Base-by-base conservation (phyloP, 2,888 invertebrate genomes). In the Eudasyphora cyanicolor region DNA sequence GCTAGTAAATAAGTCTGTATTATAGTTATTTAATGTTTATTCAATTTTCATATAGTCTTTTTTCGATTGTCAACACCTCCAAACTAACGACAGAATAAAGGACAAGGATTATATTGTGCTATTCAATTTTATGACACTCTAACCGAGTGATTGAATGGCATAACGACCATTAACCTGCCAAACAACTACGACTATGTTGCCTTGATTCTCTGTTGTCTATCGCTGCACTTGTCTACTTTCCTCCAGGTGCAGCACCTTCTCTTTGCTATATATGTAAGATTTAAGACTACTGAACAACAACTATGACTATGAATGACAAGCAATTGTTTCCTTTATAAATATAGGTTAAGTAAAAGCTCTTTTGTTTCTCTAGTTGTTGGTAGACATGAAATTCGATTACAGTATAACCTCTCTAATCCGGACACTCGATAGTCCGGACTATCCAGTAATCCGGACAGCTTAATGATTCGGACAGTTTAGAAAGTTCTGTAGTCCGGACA, bases 1-100 rank as follows among this genome's bases (percentile, higher is more conserved):
- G n/a, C n/a, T n/a, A n/a, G n/a, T n/a, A n/a, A n/a, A n/a, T 45
- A 12, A 45, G 12, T 45, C n/a, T 24, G 3, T 24, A 57, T 57
- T 57, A 27, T 57, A 57, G 57, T 57, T 27, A 57, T 57, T 57
- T 24, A 51, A 57, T 57, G 57, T 57, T 57, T 57, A 57, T 57
- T 27, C n/a, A 57, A 57, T 57, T 57, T 57, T 24, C 57, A 57
- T 24, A 27, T 57, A n/a, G n/a, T n/a, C n/a, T n/a, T n/a, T n/a
- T 14, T 19, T 6, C 14, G 57, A n/a, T 57, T 57, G 57, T 57
- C 57, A 57, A 24, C 57, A 57, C 24, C 57, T 57, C 14, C 12
- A 21, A 49, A 49, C 49, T 5, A 17, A 49, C 17, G 2, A 17
- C 4, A 49, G 12, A 38, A 32, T 32, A 32, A 32, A 32, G 32